Evolutionary conservation across 2,888 invertebrate genomes (phyloP).

Genomic region (Acleris cristana): DNA sequence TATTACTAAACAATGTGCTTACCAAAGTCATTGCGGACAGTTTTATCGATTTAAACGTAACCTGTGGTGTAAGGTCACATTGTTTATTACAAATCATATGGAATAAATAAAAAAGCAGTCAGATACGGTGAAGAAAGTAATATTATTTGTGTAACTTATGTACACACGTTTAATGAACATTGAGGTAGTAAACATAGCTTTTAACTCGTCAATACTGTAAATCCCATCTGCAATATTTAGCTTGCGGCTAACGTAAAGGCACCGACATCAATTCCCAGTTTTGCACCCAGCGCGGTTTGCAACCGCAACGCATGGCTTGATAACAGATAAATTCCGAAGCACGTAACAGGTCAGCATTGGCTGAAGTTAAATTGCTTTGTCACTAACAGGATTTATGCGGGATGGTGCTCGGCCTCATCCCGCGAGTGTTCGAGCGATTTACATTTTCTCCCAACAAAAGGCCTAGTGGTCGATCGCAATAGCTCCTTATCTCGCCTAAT

Average conservation of each 20-base stretch:
- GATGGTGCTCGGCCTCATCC: conserved; percentile 27
- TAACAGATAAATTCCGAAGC: conserved; percentile 47
- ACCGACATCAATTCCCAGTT: conserved; percentile 21
- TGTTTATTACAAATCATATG: conserved; percentile 26
- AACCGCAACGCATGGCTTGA: conserved; percentile 41
- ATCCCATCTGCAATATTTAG: conserved; percentile 7
- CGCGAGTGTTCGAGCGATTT: conserved; percentile 49
- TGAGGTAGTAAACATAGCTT: no score
- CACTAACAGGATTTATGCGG: conserved; percentile 57
- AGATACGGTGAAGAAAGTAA: no score
- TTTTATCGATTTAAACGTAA: conserved; percentile 32
- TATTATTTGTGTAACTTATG: no score
- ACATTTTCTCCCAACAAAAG: conserved; percentile 61
- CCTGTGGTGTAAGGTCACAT: conserved; percentile 30
- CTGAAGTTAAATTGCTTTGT: conserved; percentile 64
- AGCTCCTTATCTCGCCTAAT: conserved; percentile 60
- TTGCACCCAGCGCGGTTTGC: conserved; percentile 27
- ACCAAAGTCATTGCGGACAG: conserved; percentile 29
- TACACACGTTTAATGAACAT: no score
- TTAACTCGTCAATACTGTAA: no score
- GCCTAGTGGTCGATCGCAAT: conserved; percentile 52
- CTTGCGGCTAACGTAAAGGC: conserved; percentile 7
- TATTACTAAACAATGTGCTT: conserved; percentile 28
- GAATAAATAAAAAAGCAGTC: neutral
- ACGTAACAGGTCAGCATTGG: conserved; percentile 52